Evolutionary conservation across 2,113 vertebrate species (phyloP), one percentile per base, ranked within the genome.

Genomic region (Atractosteus spatula): DNA sequence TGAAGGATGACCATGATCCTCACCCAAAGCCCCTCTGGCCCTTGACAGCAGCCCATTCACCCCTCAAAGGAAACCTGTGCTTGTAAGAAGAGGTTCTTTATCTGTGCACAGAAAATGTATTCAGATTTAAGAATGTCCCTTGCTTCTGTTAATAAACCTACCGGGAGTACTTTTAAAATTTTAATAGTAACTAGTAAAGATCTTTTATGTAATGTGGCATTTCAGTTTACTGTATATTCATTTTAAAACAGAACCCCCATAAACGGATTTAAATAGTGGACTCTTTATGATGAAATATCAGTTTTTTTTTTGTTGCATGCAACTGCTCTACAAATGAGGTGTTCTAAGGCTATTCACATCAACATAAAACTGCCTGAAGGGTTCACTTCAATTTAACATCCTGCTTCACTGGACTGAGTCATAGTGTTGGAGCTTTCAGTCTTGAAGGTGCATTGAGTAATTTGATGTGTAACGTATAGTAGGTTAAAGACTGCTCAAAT

Each of bases 101-200:
- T 76, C 56, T 69, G 62, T 47, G 62, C 55, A 62, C 61, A 47
- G 66, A 69, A 78, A 41, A 55, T 4, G 5, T 17, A 68, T 13
- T 47, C 55, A 7, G 57, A 70, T 5, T 51, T 17, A 65, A 68
- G 71, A 71, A 68, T 11, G 43, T 70, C 71, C 68, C 44, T 66
- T 29, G 56, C 42, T 45, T 64, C 62, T 47, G n/a, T 29, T 73
- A 69, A 79, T 59, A 84, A 79, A 75, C 68, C 73, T 72, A 78
- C 41, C 74, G 69, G 73, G 69, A n/a, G 72, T 62, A 14, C 64
- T 81, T 72, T 85, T 71, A 88, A 85, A 87, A 81, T 73, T 86
- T 69, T 90, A 82, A 87, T 69, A 41, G 71, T 41, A 13, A 17
- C 73, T 78, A 69, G 78, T 62, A 83, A 77, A 82, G 74, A 41